phyloP scores from a whole-genome alignment of 2,113 vertebrate species.

The Istiophorus platypterus region DNA sequence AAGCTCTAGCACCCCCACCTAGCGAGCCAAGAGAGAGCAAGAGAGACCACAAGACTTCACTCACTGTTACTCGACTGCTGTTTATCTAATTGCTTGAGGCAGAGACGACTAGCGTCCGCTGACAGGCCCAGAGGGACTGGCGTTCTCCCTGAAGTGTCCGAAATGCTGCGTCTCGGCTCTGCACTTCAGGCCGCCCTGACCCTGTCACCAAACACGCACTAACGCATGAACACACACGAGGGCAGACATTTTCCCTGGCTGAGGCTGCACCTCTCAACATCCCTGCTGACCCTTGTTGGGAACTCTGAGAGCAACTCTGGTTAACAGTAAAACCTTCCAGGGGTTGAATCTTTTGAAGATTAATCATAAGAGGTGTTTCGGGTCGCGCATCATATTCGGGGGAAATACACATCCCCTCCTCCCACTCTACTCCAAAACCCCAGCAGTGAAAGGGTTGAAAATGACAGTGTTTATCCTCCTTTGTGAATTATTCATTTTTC shows the following conservation, averaged over 20 bases:
- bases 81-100: constrained; percentile 25
- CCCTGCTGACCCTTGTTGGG: constrained; percentile 8
- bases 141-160: constrained; percentile 25
- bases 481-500: constrained; percentile 67
- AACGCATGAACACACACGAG: neutral
- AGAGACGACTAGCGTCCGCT: constrained; percentile 24
- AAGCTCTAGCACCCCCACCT: constrained; percentile 32
- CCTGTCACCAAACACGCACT: constrained; percentile 3
- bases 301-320: constrained; percentile 14
- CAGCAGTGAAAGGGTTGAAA: constrained; percentile 43
- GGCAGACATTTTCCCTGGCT: constrained; percentile 17
- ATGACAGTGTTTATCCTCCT: constrained; percentile 41
- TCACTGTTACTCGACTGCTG: constrained; percentile 18
- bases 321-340: constrained; percentile 17
- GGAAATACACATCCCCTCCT: constrained; percentile 9
- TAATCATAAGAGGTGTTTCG: constrained; percentile 32
- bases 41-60: constrained; percentile 9
- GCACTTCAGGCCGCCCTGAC: constrained; percentile 43
- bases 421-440: constrained; percentile 34
- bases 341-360: constrained; percentile 27
- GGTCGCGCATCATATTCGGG: constrained; percentile 21
- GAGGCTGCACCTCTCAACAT: constrained; percentile 16
- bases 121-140: constrained; percentile 47
- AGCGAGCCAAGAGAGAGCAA: neutral
- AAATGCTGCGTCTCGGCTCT: constrained; percentile 24